Conservation (phyloP, 35 echinoderm and acorn worm genomes). For the Chiridota heheva region DNA sequence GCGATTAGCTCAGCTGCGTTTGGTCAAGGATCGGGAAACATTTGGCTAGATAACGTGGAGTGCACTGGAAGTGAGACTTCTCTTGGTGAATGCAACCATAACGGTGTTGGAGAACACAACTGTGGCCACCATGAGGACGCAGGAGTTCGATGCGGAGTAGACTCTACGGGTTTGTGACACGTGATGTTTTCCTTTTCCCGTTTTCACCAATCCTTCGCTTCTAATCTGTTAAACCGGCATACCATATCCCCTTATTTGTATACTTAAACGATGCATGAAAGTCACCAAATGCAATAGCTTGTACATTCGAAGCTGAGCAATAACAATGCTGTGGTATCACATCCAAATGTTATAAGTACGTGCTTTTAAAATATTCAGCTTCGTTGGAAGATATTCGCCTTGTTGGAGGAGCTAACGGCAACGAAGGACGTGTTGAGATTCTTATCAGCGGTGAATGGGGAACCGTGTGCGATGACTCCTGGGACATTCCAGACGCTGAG, state of each 20-base stretch:
- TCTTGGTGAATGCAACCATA: neutral
- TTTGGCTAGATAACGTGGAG: neutral
- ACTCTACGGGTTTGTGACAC: too few species aligned
- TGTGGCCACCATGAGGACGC: neutral
- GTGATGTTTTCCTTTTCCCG: too few species aligned
- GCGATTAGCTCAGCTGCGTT: neutral
- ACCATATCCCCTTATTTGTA: too few species aligned
- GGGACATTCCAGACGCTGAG: constrained; percentile 31
- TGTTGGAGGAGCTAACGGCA: constrained; percentile 15
- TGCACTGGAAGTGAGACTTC: neutral
- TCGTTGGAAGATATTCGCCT: constrained; percentile 13
- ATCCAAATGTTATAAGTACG: too few species aligned
- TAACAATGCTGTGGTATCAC: too few species aligned
- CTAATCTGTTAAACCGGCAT: too few species aligned
- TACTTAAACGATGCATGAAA: too few species aligned
- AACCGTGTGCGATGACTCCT: constrained; percentile 41
- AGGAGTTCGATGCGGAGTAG: constrained; percentile 3
- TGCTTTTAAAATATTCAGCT: too few species aligned
- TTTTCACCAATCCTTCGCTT: too few species aligned
- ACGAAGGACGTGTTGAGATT: constrained; percentile 50
- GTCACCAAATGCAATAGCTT: too few species aligned
- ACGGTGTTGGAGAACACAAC: neutral
- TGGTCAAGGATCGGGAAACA: neutral
- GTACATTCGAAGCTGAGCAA: too few species aligned
- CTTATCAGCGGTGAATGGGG: constrained; percentile 24